A percentile compares a stretch with the other conserved stretches of the same genome.
phyloP scores from a whole-genome alignment of 2,113 vertebrate genomes.

The Pangasianodon hypophthalmus region DNA sequence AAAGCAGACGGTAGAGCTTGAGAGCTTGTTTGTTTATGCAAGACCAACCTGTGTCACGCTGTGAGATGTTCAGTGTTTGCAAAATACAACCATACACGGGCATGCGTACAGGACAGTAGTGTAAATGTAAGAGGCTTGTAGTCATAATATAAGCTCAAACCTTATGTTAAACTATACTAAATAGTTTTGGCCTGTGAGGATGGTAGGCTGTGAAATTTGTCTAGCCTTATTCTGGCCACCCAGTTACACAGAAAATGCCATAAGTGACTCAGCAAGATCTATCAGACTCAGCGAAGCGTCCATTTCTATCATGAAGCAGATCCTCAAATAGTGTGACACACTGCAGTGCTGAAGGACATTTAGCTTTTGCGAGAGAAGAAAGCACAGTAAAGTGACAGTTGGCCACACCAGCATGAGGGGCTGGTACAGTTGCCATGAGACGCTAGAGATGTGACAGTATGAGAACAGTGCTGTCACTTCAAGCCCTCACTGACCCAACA shows the following conservation, averaged over 20 bases:
- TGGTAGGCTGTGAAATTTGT: neutral
- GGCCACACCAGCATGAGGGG: slow-evolving; percentile 47
- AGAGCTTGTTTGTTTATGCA: neutral
- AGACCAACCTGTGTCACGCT: neutral
- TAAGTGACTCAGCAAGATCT: slow-evolving; percentile 15
- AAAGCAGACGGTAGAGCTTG: neutral
- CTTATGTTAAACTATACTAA: neutral
- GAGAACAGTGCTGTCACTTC: slow-evolving; percentile 50
- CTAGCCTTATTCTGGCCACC: neutral
- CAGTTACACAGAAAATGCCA: slow-evolving; percentile 5
- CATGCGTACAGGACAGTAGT: neutral
- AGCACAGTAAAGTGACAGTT: slow-evolving; percentile 48
- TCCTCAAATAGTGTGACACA: slow-evolving; percentile 18
- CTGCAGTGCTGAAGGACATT: slow-evolving; percentile 35
- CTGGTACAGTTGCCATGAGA: slow-evolving; percentile 45
- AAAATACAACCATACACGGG: neutral
- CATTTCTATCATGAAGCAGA: neutral
- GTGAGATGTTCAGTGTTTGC: slow-evolving; percentile 4
- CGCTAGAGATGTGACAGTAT: slow-evolving; percentile 52
- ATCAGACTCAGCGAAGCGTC: slow-evolving; percentile 8
- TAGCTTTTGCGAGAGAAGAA: slow-evolving; percentile 1
- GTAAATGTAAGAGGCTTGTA: neutral
- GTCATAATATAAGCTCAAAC: neutral
- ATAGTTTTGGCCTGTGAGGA: neutral
- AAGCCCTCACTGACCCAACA: slow-evolving; percentile 9